Evolutionary conservation across 2,113 vertebrate genomes (phyloP), one percentile per base, ranked within the genome.

Genomic region (Setophaga petechia): DNA sequence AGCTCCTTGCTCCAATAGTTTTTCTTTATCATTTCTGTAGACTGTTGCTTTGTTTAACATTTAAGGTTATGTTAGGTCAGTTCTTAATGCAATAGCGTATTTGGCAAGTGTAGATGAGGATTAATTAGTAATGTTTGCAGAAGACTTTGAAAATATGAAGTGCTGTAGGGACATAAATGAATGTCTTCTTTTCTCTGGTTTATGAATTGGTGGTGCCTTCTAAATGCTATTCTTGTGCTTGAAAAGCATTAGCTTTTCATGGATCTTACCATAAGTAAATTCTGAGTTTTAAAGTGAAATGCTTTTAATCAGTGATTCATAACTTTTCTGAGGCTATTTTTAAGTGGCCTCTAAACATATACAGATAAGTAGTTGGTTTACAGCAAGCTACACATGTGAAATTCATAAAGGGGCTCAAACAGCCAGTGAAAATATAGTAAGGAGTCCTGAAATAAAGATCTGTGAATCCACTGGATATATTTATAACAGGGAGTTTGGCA

Each of bases 81-180:
- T 78, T 93, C 83, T 74, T 95, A 94, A 94, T 96, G 86, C 88
- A 93, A 78, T 57, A 62, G 73, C 20, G 5, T 95, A 93, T 96
- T 94, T 96, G 93, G 79, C 79, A 92, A 96, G 85, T 90, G 68
- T 75, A 81, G 90, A 67, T 78, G 90, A 90, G 90, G 85, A 93
- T 92, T 96, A 95, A 95, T 96, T 93, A 97, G 88, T 86, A 84
- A 90, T 95, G 85, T 96, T 97, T 97, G 85, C 88, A 76, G 83
- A 96, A 58, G 73, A 84, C 41, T 89, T 91, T 78, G 72, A 84
- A 85, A 90, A 81, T 87, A 35, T 84, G 19, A 86, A 78, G 59
- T 71, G 65, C 52, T 84, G 12, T 52, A n/a, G 68, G 49, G 61
- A 17, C 65, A 54, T 74, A 88, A 91, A 94, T 90, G 39, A 75